Conservation (phyloP, 2,113 vertebrate species). For the Cephalopholis sonnerati region DNA sequence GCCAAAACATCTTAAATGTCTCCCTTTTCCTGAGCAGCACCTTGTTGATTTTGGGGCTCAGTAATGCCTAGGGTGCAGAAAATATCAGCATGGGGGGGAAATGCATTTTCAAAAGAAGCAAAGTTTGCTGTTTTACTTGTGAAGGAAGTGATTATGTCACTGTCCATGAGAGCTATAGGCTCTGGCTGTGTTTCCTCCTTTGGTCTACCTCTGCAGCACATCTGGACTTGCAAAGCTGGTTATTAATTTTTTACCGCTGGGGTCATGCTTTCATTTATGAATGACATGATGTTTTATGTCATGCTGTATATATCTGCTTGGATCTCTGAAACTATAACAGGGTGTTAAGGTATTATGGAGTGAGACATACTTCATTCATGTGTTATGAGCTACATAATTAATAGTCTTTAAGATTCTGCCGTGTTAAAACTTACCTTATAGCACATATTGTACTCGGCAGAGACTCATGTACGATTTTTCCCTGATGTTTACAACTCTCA, state of each 20-base stretch:
- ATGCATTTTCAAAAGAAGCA: constrained; percentile 1
- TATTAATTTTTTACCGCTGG: background rate
- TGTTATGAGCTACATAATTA: constrained; percentile 27
- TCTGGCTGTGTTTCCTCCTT: background rate
- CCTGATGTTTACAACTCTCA: constrained; percentile 70
- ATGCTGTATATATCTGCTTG: background rate
- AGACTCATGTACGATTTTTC: constrained; percentile 42
- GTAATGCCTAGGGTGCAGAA: constrained; percentile 24
- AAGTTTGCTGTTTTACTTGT: constrained; percentile 17
- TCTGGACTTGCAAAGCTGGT: constrained; percentile 25
- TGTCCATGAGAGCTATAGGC: background rate
- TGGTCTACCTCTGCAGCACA: constrained; percentile 2
- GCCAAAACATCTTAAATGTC: constrained; percentile 11
- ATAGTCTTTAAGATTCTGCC: constrained; percentile 8
- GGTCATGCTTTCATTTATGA: constrained; percentile 10
- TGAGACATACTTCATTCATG: constrained; percentile 35
- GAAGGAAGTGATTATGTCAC: background rate
- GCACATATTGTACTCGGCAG: constrained; percentile 30
- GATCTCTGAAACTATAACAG: background rate
- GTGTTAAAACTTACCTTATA: constrained; percentile 29
- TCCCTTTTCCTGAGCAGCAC: constrained; percentile 3
- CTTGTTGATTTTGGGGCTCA: constrained; percentile 1
- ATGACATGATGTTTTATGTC: constrained; percentile 18
- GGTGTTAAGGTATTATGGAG: background rate
- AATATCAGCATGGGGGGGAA: constrained; percentile 9